These are phyloP conservation scores for Proisotoma minuta DNA, from an alignment of 2,888 invertebrate genomes.

Conservation along the genomic window DNA sequence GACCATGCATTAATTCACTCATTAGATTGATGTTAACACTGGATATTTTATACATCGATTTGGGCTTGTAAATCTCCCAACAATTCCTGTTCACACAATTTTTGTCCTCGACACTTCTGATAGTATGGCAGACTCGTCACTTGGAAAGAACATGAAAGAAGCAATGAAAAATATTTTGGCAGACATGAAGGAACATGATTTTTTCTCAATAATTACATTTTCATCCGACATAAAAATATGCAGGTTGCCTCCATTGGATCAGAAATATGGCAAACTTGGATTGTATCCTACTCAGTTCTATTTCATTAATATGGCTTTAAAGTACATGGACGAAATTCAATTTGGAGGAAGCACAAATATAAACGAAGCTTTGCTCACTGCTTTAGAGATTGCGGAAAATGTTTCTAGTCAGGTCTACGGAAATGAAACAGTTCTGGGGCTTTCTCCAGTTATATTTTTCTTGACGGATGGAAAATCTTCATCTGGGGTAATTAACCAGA, in stretches of 20 bases:
- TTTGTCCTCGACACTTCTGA: slow-evolving; percentile 72
- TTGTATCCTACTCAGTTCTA: background rate
- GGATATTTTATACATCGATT: slow-evolving; percentile 74
- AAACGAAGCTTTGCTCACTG: slow-evolving; percentile 59
- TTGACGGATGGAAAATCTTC: slow-evolving; percentile 53
- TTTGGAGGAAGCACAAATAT: slow-evolving; percentile 60
- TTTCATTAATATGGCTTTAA: background rate
- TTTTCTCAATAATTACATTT: slow-evolving; percentile 66
- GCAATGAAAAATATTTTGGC: slow-evolving; percentile 66
- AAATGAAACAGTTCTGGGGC: background rate
- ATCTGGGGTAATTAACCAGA: slow-evolving; percentile 48
- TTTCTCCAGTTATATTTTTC: slow-evolving; percentile 49
- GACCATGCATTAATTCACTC: slow-evolving; percentile 47
- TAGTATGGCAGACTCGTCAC: slow-evolving; percentile 66
- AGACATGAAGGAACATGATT: slow-evolving; percentile 61
- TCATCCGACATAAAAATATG: slow-evolving; percentile 47
- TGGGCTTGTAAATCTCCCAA: slow-evolving; percentile 59
- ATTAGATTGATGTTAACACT: slow-evolving; percentile 58
- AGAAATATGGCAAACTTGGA: background rate
- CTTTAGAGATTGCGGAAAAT: slow-evolving; percentile 49
- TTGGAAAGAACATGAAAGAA: slow-evolving; percentile 62
- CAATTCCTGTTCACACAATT: slow-evolving; percentile 63
- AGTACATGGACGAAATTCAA: background rate
- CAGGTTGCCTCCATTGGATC: background rate
- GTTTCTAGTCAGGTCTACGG: background rate